phyloP scores from a whole-genome alignment of 2,888 invertebrate genomes.

The Diloba caeruleocephala region DNA sequence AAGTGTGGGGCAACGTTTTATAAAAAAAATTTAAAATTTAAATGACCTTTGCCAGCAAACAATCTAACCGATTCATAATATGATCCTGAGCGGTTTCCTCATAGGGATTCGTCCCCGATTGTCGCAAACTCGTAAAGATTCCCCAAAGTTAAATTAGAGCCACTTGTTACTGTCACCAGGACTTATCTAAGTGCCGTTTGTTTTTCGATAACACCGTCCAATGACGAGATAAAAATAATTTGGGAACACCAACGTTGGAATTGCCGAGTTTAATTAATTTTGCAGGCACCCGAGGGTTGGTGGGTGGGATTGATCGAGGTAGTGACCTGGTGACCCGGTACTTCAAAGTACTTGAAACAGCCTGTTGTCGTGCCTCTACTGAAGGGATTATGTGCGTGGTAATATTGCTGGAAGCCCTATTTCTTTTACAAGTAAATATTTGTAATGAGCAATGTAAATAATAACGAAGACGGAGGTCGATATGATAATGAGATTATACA shows the following conservation, averaged over 20 bases:
- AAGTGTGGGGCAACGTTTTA: too few species aligned
- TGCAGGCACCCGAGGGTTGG: slow-evolving; percentile 27
- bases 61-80: too few species aligned
- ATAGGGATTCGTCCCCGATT: slow-evolving; percentile 64
- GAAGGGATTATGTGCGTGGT: too few species aligned
- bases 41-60: too few species aligned
- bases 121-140: slow-evolving; percentile 71
- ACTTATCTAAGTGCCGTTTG: slow-evolving; percentile 67
- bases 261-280: slow-evolving; percentile 54
- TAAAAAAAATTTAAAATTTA: slow-evolving; percentile 26
- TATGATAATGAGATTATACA: too few species aligned
- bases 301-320: slow-evolving; percentile 33
- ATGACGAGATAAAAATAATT: slow-evolving; percentile 55
- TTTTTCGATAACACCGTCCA: slow-evolving; percentile 69
- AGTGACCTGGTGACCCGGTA: slow-evolving; percentile 23
- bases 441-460: too few species aligned
- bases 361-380: too few species aligned
- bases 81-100: slow-evolving; percentile 50
- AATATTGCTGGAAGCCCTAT: too few species aligned
- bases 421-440: too few species aligned
- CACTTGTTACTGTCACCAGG: slow-evolving; percentile 74
- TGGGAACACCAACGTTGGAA: slow-evolving; percentile 24
- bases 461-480: too few species aligned
- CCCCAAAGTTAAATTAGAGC: slow-evolving; percentile 77
- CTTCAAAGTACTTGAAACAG: too few species aligned